Evolutionary conservation across 2,888 invertebrate species (phyloP).

Genomic region (Cephus pulcher): DNA sequence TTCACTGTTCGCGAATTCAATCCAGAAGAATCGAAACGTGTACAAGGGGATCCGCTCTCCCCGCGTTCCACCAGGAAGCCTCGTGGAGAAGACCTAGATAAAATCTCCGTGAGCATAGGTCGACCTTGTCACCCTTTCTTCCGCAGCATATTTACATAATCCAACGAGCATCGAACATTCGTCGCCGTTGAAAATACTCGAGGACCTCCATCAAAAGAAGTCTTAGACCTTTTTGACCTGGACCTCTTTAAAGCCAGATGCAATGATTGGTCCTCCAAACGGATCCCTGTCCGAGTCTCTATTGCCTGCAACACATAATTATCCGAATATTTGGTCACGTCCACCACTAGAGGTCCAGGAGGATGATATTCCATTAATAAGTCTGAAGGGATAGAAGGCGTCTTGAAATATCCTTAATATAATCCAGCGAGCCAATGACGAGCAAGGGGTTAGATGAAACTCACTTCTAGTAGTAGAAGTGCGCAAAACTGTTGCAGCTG

Average conservation of each 20-base stretch:
- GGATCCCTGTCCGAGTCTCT: background rate
- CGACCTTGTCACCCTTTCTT: background rate
- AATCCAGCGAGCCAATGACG: background rate
- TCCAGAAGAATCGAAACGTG: background rate
- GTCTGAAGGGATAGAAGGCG: background rate
- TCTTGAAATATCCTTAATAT: constrained; percentile 2
- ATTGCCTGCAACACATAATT: background rate
- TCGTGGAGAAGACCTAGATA: background rate
- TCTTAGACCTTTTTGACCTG: background rate
- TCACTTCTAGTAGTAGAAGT: constrained; percentile 60
- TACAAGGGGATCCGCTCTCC: background rate
- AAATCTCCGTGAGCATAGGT: background rate
- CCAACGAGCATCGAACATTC: background rate
- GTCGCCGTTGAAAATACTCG: background rate
- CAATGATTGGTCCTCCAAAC: background rate
- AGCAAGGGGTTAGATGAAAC: constrained; percentile 5
- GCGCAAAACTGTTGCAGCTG: constrained; percentile 65
- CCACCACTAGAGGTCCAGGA: background rate
- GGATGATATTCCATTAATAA: background rate
- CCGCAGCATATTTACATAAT: background rate
- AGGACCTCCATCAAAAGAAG: background rate
- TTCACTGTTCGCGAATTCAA: background rate
- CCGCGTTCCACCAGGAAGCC: background rate
- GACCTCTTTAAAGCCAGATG: background rate
- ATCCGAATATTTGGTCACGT: background rate